Base-by-base conservation (phyloP, 2,888 invertebrate genomes). In the Thecocarcelia acutangulata region DNA sequence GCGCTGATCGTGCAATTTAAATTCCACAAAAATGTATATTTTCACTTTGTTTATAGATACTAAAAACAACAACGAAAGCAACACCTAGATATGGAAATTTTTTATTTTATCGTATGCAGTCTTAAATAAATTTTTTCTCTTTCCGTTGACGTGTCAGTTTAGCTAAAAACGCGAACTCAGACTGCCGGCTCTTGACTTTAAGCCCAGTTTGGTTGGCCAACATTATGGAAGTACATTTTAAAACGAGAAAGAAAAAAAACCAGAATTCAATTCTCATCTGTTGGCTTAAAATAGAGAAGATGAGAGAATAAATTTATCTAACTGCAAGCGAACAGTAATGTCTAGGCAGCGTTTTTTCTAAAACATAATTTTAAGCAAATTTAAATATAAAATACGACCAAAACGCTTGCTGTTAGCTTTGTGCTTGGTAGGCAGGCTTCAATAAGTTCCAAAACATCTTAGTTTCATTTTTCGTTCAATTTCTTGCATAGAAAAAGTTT, bases 141-240 rank as follows among this genome's bases (percentile, higher is more conserved):
- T 83, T 85, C 87, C 88, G 89, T 84, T 87, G 86, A 89, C 89
- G 89, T 89, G 89, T 89, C 89, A 87, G 86, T 85, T 87, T 84
- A 84, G 87, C 86, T 87, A 70, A 84, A 85, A 88, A 84, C 87
- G 89, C 89, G 88, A 89, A 86, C 85, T 86, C 73, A 86, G 87
- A 88, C 89, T 88, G 88, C 85, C 85, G 84, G 75, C 77, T 85
- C 74, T 76, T 58, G 28, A 81, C 84, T 86, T 84, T 83, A 84
- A 84, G 74, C 77, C 63, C 72, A 66, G 79, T 69, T 83, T 64
- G 69, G 52, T 78, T 58, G 42, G 52, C 75, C 80, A 70, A 59
- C 42, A 33, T 64, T 37, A 12, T n/a, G 33, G 64, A 78, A 46
- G n/a, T n/a, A n/a, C n/a, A n/a, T n/a, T n/a, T n/a, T n/a, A n/a